Conservation (phyloP, 2,113 vertebrate species). For the Cynoglossus semilaevis region DNA sequence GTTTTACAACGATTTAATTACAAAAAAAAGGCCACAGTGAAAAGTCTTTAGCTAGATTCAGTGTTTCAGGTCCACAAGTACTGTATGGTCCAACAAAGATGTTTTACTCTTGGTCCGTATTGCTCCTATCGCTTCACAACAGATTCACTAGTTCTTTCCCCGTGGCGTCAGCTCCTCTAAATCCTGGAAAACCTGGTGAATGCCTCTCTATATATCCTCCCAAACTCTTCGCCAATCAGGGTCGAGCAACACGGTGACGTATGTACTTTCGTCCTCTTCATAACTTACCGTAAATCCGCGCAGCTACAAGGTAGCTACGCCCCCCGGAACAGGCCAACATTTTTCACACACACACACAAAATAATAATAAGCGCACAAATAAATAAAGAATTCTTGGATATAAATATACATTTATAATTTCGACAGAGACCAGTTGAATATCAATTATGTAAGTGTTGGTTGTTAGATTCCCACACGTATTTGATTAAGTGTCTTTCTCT, state of each 20-base stretch:
- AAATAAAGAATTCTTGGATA: too few species aligned
- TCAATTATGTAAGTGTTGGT: too few species aligned
- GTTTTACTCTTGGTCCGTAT: background rate
- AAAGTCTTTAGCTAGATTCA: background rate
- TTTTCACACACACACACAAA: background rate
- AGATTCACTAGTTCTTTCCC: background rate
- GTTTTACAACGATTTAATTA: background rate
- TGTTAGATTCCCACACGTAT: too few species aligned
- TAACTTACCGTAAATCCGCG: constrained; percentile 33
- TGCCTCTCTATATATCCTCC: constrained; percentile 6
- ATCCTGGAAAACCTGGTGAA: background rate
- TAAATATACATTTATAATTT: too few species aligned
- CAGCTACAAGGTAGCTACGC: constrained; percentile 6
- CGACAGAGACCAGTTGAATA: too few species aligned
- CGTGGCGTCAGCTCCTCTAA: background rate
- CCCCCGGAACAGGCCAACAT: background rate
- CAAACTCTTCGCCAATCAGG: constrained; percentile 35
- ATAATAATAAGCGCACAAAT: background rate
- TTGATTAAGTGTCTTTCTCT: too few species aligned
- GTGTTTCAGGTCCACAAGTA: background rate
- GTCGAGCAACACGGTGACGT: background rate
- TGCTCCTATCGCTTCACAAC: fast-evolving
- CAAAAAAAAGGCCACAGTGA: background rate
- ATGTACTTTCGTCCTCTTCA: background rate
- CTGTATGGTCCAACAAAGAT: constrained; percentile 23